Percentiles rank a stretch among this genome's conserved stretches.
phyloP scores from a whole-genome alignment of 1,140 invertebrate species.

The Drosophila virilis region DNA sequence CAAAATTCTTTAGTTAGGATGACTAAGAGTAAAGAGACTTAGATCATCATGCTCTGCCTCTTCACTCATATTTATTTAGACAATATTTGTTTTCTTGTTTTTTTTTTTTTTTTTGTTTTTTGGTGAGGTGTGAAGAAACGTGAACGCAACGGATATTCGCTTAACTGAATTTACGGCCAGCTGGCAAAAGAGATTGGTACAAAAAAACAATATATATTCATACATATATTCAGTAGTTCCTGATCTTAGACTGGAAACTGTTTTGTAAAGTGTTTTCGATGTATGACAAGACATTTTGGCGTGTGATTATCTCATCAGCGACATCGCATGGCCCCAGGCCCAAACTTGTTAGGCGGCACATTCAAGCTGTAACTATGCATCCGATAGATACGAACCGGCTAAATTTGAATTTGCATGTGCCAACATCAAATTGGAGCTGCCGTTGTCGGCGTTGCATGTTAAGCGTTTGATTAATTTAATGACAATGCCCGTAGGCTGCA shows the following conservation, averaged over 20 bases:
- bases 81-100: constrained; percentile 24
- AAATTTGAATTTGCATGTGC: constrained; percentile 61
- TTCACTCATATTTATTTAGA: constrained; percentile 9
- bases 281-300: constrained; percentile 66
- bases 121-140: constrained; percentile 35
- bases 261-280: constrained; percentile 51
- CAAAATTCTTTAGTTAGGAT: too few relatives aligned
- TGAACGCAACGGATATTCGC: constrained; percentile 44
- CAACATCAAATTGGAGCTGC: constrained; percentile 61
- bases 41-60: neutral
- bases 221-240: constrained; percentile 11
- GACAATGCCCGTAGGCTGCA: constrained; percentile 68
- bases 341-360: constrained; percentile 39
- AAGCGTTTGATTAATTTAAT: constrained; percentile 79
- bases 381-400: constrained; percentile 40
- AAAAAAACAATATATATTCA: neutral
- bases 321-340: constrained; percentile 40
- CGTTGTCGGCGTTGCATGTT: constrained; percentile 54
- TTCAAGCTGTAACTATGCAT: constrained; percentile 29
- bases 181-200: constrained; percentile 18
- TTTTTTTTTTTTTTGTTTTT: neutral
- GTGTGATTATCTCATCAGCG: constrained; percentile 72
- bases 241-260: constrained; percentile 16
- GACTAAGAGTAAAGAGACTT: neutral
- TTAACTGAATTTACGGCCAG: constrained; percentile 3